These are phyloP conservation scores for Melipona bicolor DNA, from an alignment of 2,888 invertebrate genomes.

Conservation along the genomic window DNA sequence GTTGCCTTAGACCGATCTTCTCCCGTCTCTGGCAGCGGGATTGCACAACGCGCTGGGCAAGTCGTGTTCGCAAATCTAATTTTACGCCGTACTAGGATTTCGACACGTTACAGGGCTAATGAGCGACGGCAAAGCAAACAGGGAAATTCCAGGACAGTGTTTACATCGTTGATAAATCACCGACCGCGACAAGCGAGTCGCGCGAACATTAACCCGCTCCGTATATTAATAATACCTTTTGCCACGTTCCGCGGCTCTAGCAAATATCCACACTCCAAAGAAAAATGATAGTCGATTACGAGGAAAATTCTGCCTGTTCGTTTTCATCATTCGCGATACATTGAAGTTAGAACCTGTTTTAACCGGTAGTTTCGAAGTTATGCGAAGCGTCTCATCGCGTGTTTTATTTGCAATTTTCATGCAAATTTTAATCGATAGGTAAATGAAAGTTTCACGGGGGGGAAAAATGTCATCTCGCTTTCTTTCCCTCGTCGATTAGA, in stretches of 20 bases:
- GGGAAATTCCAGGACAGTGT: conserved; percentile 36
- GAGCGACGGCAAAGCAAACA: conserved; percentile 23
- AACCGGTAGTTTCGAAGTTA: neutral
- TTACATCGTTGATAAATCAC: conserved; percentile 35
- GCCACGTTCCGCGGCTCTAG: neutral
- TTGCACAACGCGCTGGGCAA: conserved; percentile 2
- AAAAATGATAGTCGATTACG: neutral
- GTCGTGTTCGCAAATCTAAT: conserved; percentile 36
- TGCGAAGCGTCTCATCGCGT: too few species aligned
- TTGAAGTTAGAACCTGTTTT: neutral
- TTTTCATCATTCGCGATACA: neutral
- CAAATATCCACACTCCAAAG: neutral
- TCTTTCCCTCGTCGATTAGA: neutral
- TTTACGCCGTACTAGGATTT: conserved; percentile 23
- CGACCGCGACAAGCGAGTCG: conserved; percentile 1
- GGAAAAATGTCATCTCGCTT: neutral
- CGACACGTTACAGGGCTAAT: conserved; percentile 18
- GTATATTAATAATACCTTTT: conserved; percentile 14
- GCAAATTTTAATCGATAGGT: too few species aligned
- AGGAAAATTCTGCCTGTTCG: neutral
- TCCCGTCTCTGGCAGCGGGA: neutral
- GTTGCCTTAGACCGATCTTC: neutral
- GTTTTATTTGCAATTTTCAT: too few species aligned
- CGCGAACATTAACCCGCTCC: conserved; percentile 21
- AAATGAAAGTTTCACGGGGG: too few species aligned